Conservation (phyloP, 2,888 invertebrate genomes). For the Stenoptilia bipunctidactyla region DNA sequence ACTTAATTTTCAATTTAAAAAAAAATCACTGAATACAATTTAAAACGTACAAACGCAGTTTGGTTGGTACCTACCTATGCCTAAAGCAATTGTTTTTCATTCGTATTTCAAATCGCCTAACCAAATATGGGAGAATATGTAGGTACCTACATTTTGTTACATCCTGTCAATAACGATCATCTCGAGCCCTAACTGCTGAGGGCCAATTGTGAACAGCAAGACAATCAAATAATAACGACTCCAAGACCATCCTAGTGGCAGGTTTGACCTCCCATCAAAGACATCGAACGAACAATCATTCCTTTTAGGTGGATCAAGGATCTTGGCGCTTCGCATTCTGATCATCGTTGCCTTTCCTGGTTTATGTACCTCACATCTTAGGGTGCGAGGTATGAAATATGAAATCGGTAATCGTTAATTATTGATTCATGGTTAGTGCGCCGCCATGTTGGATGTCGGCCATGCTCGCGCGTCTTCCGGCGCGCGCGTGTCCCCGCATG, state of each 20-base stretch:
- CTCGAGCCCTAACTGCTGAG: not conserved
- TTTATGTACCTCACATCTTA: slow-evolving; percentile 50
- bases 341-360: slow-evolving; percentile 32
- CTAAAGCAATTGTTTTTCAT: too few species aligned
- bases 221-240: slow-evolving; percentile 42
- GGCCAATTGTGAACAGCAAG: slow-evolving; percentile 14
- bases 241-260: not conserved
- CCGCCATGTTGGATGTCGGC: slow-evolving; percentile 62
- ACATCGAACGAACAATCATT: too few species aligned
- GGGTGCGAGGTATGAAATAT: slow-evolving; percentile 56
- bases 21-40: too few species aligned
- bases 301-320: too few species aligned
- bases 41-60: too few species aligned
- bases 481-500: slow-evolving; percentile 58
- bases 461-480: slow-evolving; percentile 62
- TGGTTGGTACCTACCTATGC: too few species aligned
- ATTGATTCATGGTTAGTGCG: slow-evolving; percentile 60
- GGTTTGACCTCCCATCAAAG: too few species aligned
- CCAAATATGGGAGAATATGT: too few species aligned
- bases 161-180: not conserved
- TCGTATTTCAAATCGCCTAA: too few species aligned
- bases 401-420: slow-evolving; percentile 64
- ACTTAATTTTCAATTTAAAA: too few species aligned
- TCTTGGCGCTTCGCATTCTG: slow-evolving; percentile 22
- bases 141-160: not conserved